phyloP scores from a whole-genome alignment of 1,140 invertebrate species.

The Acyrthosiphon pisum region DNA sequence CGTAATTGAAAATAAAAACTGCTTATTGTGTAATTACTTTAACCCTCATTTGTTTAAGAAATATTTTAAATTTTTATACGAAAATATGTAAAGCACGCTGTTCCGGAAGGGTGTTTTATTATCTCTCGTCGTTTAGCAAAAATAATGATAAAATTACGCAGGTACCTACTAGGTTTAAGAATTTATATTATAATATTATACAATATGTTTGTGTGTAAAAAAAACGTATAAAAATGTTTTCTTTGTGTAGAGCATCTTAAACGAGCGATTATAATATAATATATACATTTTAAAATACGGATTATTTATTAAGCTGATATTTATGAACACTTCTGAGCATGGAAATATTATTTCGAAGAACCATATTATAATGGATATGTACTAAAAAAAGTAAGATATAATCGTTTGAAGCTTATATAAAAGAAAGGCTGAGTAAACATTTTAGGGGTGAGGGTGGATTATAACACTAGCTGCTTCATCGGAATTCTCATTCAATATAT shows the following conservation, averaged over 20 bases:
- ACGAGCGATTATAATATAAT: neutral
- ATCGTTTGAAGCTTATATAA: neutral
- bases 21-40: neutral
- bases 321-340: conserved; percentile 16
- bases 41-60: neutral
- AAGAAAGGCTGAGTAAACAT: neutral
- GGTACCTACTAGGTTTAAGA: neutral
- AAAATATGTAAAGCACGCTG: neutral
- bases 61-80: neutral
- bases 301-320: conserved; percentile 14
- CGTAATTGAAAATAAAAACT: neutral
- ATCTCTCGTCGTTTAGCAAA: neutral
- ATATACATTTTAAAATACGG: neutral
- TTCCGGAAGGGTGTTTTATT: neutral
- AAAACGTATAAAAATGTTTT: neutral
- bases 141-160: conserved; percentile 10
- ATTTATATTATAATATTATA: conserved; percentile 7
- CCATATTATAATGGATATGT: neutral
- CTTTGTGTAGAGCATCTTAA: neutral
- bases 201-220: neutral
- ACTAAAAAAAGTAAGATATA: neutral
- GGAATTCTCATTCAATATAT: neutral
- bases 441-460: neutral
- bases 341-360: neutral
- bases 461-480: neutral